These are phyloP conservation scores for Lycocerus yunnanus DNA, from an alignment of 2,888 invertebrate genomes.

Conservation along the genomic window DNA sequence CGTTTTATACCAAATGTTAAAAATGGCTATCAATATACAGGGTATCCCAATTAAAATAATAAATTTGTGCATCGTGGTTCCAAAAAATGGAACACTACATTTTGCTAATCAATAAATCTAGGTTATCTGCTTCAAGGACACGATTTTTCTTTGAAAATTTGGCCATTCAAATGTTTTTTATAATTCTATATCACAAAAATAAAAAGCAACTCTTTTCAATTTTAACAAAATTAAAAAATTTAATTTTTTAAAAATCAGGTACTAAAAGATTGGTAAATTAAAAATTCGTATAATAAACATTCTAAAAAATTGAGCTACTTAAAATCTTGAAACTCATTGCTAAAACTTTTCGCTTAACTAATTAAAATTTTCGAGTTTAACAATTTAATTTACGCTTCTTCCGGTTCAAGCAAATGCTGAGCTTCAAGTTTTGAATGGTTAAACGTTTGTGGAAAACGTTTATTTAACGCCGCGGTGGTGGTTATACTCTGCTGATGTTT, in stretches of 20 bases:
- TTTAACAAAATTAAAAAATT: background rate
- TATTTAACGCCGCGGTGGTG: slow-evolving; percentile 52
- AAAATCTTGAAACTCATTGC: background rate
- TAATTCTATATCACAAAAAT: background rate
- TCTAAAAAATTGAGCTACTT: background rate
- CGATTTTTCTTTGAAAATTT: background rate
- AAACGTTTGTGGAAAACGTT: slow-evolving; percentile 53
- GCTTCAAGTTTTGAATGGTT: slow-evolving; percentile 50
- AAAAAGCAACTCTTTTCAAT: background rate
- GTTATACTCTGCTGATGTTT: slow-evolving; percentile 52
- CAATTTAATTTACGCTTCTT: slow-evolving; percentile 44
- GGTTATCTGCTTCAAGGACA: no score
- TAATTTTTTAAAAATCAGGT: background rate
- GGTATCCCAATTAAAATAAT: no score
- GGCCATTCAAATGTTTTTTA: background rate
- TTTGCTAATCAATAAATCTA: no score
- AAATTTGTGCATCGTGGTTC: no score
- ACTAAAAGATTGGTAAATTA: background rate
- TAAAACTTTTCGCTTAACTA: background rate
- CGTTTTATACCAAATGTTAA: no score
- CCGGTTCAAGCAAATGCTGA: slow-evolving; percentile 53
- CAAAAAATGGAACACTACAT: no score
- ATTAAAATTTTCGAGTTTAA: background rate
- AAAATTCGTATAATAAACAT: background rate
- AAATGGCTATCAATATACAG: no score